These are phyloP conservation scores for Eonycteris spelaea DNA, from an alignment of 2,113 vertebrate genomes.

Conservation along the genomic window DNA sequence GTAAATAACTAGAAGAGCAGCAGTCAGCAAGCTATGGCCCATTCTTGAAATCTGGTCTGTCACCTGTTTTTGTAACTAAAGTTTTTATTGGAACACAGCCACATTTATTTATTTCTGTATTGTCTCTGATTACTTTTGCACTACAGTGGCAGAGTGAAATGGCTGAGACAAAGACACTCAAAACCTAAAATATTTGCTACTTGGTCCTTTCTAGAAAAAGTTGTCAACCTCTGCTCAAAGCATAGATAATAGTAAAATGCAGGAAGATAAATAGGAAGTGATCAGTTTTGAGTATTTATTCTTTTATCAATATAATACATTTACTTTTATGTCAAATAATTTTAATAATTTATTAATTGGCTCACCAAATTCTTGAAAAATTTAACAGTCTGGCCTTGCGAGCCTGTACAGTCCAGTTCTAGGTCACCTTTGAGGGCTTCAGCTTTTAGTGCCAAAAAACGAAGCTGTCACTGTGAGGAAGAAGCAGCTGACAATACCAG, in stretches of 20 bases:
- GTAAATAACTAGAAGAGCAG: background rate
- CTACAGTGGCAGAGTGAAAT: background rate
- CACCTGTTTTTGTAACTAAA: background rate
- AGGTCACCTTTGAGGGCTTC: background rate
- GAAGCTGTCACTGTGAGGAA: slow-evolving; percentile 29
- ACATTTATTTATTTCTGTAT: background rate
- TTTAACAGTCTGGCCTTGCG: background rate
- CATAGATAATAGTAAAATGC: background rate
- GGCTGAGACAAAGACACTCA: background rate
- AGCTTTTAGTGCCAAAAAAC: background rate
- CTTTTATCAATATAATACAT: background rate
- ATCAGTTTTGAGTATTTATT: background rate
- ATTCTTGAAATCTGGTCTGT: background rate
- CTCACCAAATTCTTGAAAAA: background rate
- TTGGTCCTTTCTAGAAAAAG: background rate
- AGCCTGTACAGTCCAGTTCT: background rate
- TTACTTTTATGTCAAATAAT: background rate
- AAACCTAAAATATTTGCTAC: background rate
- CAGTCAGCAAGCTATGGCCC: background rate
- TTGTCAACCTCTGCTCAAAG: background rate
- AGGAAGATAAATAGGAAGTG: background rate
- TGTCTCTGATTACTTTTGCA: background rate
- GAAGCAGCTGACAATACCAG: slow-evolving; percentile 25
- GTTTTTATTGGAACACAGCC: slow-evolving; percentile 9
- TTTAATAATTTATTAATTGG: slow-evolving; percentile 12